Conservation (phyloP, 2,113 vertebrate species). For the Micromys minutus region DNA sequence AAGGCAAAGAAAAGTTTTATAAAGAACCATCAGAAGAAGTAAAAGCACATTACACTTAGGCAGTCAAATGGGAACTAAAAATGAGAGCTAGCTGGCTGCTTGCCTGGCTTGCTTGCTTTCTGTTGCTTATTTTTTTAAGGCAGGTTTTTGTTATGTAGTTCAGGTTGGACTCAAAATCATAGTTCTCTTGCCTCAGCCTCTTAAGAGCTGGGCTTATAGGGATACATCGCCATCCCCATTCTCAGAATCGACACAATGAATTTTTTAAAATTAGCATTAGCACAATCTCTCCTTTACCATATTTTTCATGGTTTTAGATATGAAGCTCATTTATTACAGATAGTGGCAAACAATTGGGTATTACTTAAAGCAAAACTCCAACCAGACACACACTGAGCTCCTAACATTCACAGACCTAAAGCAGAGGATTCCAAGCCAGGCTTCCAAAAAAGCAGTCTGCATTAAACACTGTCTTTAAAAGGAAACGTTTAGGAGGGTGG, state of each 20-base stretch:
- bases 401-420: neutral
- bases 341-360: neutral
- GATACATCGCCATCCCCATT: rapidly evolving
- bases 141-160: neutral
- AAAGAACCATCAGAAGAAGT: neutral
- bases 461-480: neutral
- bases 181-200: neutral
- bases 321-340: neutral
- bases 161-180: neutral
- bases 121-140: neutral
- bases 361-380: neutral
- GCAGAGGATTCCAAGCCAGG: neutral
- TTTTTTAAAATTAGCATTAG: neutral
- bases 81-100: too few species aligned
- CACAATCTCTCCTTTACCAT: neutral
- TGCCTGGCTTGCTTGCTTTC: neutral
- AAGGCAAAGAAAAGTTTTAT: neutral
- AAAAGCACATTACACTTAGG: neutral
- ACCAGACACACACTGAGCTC: neutral
- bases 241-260: neutral
- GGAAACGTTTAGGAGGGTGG: neutral
- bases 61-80: neutral
- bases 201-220: neutral
- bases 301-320: neutral
- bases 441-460: neutral